Base-by-base conservation (phyloP, 2,113 vertebrate species). In the Corythaeola cristata region DNA sequence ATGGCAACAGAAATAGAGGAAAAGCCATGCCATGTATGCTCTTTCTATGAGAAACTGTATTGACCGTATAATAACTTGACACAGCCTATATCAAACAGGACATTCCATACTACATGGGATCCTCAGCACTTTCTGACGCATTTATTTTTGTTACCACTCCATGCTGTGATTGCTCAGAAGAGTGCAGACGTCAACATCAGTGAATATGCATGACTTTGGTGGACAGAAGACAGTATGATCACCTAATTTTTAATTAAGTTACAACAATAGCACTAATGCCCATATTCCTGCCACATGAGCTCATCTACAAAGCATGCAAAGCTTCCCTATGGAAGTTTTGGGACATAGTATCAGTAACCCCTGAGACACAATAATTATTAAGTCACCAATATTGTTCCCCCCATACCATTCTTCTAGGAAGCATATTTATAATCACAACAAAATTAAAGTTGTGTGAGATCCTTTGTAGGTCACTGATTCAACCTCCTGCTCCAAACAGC, bases 171-270 rank as follows among this genome's bases (percentile, higher is more conserved):
- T 81, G 59, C 47, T 37, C 68, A 93, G 79, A 20, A 90, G 73
- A 90, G 75, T 16, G 17, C 91, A 87, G 73, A 90, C 86, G 86
- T 92, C 64, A 92, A n/a, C 45, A 81, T 12, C 47, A 59, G 64
- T 35, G 45, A 55, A 69, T 9, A 32, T 15, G 73, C 60, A 30
- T 5, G 15, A 88, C 53, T 86, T 30, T 68, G 52, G 80, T 6
- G 11, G 66, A 79, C 73, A 89, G 78, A 80, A 94, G 50, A 88
- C 16, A 37, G 75, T 58, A 56, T 55, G 59, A 93, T 90, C 96
- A 87, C 81, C 58, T 84, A 93, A 96, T 92, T 71, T 91, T 93
- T 83, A 73, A 82, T 89, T 82, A 91, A 39, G 41, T 82, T 86
- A 95, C 66, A 89, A 88, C 24, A 52, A 81, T 22, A 93, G 27